Base-by-base conservation (phyloP, 2,797 vertebrate genomes). In the Lemur catta region DNA sequence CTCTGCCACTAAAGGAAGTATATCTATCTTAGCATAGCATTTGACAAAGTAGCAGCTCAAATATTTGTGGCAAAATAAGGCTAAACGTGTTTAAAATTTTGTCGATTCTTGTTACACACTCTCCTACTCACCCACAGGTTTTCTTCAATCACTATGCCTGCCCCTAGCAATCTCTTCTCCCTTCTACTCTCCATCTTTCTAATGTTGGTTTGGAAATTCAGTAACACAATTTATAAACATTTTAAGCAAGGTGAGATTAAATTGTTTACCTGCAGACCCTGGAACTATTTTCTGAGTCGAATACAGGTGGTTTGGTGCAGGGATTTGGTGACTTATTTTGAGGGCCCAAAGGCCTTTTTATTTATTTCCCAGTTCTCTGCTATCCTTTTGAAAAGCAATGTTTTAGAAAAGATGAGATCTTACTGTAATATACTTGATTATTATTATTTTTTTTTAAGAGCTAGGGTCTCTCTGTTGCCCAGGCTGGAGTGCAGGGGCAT, bases 241-340 rank as follows among this genome's bases (percentile, higher is more conserved):
- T 89, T 89, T 79, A 91, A 89, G 38, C 43, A 79, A 84, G 6
- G 2, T 28, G 84, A 67, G 46, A 90, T 57, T 92, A 91, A 65
- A 50, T 7, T 82, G n/a, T 38, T 84, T 75, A 93, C 38, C 8
- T 78, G 59, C 85, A 87, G 10, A 76, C 33, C 4, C 26, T 80
- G 41, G 41, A 79, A 55, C 48, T 75, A 74, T 82, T 92, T 97
- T 93, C 52, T 82, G 91, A 69, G 63, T 74, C 72, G 71, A 89
- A 85, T 30, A 93, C 46, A 80, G 46, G 63, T 71, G 55, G 78
- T 46, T 91, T 80, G 43, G 43, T 46, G 43, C 8, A 46, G 43
- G 43, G 43, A 46, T 46, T 46, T 46, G 63, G 50, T 52, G 12
- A 65, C 65, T 95, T 84, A 61, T 50, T 94, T 90, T 85, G 69